A percentile compares a stretch with the other conserved stretches of the same genome.
These are phyloP conservation scores for Meandrina meandrites DNA, from an alignment of 92 coral and sea anemone species.

Conservation along the genomic window DNA sequence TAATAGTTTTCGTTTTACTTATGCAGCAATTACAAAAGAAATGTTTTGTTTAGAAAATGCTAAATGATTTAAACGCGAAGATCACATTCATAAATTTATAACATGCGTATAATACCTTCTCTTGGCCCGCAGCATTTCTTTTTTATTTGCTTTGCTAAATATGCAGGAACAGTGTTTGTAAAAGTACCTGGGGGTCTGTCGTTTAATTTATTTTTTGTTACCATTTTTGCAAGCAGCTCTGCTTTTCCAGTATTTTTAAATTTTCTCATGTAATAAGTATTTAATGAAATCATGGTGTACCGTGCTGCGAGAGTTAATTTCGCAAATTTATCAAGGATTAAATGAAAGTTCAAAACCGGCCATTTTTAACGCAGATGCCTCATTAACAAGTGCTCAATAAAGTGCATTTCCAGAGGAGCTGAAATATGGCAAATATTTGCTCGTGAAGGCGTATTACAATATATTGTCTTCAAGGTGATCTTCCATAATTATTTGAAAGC, in stretches of 20 bases:
- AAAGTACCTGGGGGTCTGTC: conserved; percentile 7
- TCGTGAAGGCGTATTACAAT: neutral
- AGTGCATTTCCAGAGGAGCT: neutral
- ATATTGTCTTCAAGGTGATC: neutral
- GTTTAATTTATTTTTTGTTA: neutral
- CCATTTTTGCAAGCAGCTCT: neutral
- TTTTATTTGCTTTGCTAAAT: conserved; percentile 7
- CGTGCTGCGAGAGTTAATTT: conserved; percentile 16
- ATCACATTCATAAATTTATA: neutral
- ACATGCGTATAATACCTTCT: neutral
- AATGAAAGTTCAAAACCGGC: neutral
- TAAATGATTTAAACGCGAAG: conserved; percentile 25
- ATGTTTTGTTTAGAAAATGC: conserved; percentile 25
- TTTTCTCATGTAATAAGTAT: neutral
- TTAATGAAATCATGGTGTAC: conserved; percentile 6
- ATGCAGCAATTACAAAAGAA: conserved; percentile 5
- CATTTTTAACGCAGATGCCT: neutral
- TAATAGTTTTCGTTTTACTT: neutral
- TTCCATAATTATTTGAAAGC: conserved; percentile 2
- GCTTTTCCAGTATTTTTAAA: neutral
- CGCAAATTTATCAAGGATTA: neutral
- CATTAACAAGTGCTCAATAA: neutral
- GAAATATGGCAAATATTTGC: neutral
- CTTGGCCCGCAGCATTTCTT: neutral
- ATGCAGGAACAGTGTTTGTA: neutral